Evolutionary conservation across 2,797 vertebrate genomes (phyloP).

Genomic region (Poecilia gillii): DNA sequence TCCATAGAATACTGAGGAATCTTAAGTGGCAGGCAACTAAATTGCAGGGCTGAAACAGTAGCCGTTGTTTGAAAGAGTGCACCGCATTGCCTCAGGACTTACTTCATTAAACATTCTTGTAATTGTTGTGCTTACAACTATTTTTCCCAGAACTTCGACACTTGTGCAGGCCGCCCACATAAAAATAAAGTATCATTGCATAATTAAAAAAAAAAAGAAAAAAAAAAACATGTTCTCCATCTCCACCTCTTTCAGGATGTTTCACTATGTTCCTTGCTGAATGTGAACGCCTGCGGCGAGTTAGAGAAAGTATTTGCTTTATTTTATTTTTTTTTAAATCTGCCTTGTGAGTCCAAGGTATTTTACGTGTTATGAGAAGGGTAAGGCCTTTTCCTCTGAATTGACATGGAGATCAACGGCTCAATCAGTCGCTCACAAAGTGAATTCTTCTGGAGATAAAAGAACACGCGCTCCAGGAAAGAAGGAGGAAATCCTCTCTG

Average conservation of each 20-base stretch:
- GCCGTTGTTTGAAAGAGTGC: background rate
- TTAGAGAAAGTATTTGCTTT: constrained; percentile 21
- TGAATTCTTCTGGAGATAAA: constrained; percentile 22
- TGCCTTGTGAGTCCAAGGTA: constrained; percentile 9
- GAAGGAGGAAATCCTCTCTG: background rate
- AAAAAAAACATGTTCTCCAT: constrained; percentile 10
- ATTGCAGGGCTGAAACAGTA: background rate
- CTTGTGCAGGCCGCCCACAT: background rate
- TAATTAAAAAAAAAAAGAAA: background rate
- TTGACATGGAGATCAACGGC: constrained; percentile 7
- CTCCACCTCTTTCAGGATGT: constrained; percentile 18
- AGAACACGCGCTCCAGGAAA: constrained; percentile 15
- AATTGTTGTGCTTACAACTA: constrained; percentile 31
- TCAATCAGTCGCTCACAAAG: constrained; percentile 11
- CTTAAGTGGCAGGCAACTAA: background rate
- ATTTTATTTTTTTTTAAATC: background rate
- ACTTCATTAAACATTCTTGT: constrained; percentile 21
- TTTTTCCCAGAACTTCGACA: constrained; percentile 26
- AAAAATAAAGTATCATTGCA: constrained; percentile 17
- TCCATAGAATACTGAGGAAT: background rate
- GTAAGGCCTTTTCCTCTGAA: constrained; percentile 3
- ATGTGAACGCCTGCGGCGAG: constrained; percentile 14
- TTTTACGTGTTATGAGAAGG: constrained; percentile 13
- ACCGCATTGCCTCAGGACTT: background rate
- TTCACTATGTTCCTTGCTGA: constrained; percentile 10